These are phyloP conservation scores for Jordanella pulchra DNA, from an alignment of 2,797 vertebrate genomes.

Conservation along the genomic window DNA sequence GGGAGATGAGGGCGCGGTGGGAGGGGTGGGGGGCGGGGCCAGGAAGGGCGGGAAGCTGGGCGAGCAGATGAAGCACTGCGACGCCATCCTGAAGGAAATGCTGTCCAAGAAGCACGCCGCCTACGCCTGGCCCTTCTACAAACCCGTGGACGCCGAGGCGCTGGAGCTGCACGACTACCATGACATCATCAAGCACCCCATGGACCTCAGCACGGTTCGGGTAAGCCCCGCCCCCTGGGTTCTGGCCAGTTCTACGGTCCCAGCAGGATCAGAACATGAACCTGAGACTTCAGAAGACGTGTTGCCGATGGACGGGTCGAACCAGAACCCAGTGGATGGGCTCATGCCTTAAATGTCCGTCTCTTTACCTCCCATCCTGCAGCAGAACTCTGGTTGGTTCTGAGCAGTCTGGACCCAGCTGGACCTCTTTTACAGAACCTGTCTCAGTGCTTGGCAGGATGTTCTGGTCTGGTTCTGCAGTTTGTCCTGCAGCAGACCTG, in stretches of 20 bases:
- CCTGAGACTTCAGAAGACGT: too few relatives aligned
- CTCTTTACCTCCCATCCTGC: too few relatives aligned
- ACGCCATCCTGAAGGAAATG: constrained; percentile 95
- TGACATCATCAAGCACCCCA: constrained; percentile 98
- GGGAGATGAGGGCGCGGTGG: constrained; percentile 66
- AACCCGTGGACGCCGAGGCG: constrained; percentile 94
- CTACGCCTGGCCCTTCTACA: constrained; percentile 98
- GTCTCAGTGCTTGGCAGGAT: too few relatives aligned
- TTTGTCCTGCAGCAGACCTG: too few relatives aligned
- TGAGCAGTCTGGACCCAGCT: too few relatives aligned
- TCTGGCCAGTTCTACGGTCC: not conserved
- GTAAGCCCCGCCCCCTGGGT: constrained; percentile 63
- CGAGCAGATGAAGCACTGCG: constrained; percentile 94
- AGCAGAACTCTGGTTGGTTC: too few relatives aligned
- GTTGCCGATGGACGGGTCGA: too few relatives aligned
- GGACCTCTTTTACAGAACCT: too few relatives aligned
- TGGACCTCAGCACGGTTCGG: constrained; percentile 98
- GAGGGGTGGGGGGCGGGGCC: constrained; percentile 53
- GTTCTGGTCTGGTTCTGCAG: too few relatives aligned
- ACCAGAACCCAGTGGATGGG: too few relatives aligned
- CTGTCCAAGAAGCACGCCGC: constrained; percentile 95
- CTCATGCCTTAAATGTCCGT: too few relatives aligned
- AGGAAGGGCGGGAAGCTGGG: constrained; percentile 87
- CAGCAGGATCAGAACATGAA: not conserved
- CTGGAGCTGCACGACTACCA: constrained; percentile 98